phyloP scores from a whole-genome alignment of 2,888 invertebrate species.

The Cephus pulcher region DNA sequence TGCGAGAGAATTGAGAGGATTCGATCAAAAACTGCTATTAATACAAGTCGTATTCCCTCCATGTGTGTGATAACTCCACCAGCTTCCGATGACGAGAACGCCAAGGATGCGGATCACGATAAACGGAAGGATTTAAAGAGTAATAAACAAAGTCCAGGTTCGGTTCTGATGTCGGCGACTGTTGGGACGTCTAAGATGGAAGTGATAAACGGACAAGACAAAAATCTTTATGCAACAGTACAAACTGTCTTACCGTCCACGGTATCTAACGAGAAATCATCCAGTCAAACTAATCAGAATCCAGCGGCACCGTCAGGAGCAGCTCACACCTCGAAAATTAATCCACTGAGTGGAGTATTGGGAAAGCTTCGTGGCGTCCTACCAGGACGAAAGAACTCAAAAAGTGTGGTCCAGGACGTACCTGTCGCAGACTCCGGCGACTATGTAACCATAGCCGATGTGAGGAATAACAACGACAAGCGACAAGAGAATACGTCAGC shows the following conservation, averaged over 20 bases:
- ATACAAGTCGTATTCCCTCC: slow-evolving; percentile 88
- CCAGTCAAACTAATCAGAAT: neutral
- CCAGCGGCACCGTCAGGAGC: neutral
- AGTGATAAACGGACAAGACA: slow-evolving; percentile 62
- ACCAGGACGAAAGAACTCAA: slow-evolving; percentile 33
- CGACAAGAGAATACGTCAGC: slow-evolving; percentile 40
- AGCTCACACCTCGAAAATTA: slow-evolving; percentile 38
- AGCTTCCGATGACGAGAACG: slow-evolving; percentile 87
- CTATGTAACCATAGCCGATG: slow-evolving; percentile 88
- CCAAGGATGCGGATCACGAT: slow-evolving; percentile 62
- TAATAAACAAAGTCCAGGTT: slow-evolving; percentile 40
- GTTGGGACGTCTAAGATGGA: slow-evolving; percentile 64
- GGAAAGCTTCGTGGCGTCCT: slow-evolving; percentile 74
- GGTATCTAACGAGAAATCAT: slow-evolving; percentile 10
- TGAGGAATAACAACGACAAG: slow-evolving; percentile 82
- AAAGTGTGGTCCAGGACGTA: slow-evolving; percentile 28
- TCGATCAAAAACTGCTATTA: slow-evolving; percentile 86
- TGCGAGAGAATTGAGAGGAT: slow-evolving; percentile 88
- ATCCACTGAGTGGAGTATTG: slow-evolving; percentile 79
- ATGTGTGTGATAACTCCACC: slow-evolving; percentile 93
- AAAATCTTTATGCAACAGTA: slow-evolving; percentile 62
- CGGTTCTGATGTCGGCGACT: slow-evolving; percentile 61
- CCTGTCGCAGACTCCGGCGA: slow-evolving; percentile 74
- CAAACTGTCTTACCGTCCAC: slow-evolving; percentile 48
- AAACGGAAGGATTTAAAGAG: slow-evolving; percentile 33